phyloP scores from a whole-genome alignment of 2,797 vertebrate species.

The Enteromius afrohamiltoni region DNA sequence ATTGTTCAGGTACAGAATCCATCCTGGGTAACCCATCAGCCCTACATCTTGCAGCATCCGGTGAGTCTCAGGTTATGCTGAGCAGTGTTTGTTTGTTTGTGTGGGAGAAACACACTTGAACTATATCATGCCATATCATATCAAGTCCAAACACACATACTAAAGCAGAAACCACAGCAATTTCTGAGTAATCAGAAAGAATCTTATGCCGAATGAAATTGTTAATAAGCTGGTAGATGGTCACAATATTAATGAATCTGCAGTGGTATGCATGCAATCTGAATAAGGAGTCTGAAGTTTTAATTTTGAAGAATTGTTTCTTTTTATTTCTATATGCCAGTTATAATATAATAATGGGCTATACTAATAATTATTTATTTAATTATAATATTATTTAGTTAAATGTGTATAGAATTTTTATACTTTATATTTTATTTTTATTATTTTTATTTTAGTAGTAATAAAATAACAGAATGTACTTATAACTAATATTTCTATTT shows the following conservation, averaged over 20 bases:
- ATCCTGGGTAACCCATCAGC: conserved; percentile 96
- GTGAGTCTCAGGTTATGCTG: conserved; percentile 79
- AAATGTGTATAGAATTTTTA: background rate
- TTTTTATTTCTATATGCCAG: background rate
- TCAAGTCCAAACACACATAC: background rate
- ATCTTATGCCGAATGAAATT: no score
- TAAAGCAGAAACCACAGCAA: background rate
- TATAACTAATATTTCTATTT: background rate
- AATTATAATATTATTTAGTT: background rate
- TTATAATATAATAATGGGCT: background rate
- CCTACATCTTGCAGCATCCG: conserved; percentile 97
- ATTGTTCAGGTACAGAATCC: conserved; percentile 92
- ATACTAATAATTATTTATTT: background rate
- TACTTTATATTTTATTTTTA: background rate
- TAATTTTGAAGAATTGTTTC: no score
- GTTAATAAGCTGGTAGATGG: background rate
- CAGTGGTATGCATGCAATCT: background rate
- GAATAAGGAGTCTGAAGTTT: background rate
- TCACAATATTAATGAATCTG: background rate
- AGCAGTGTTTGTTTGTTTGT: conserved; percentile 12
- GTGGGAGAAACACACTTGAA: conserved; percentile 22
- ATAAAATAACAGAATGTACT: background rate
- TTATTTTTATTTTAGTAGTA: background rate
- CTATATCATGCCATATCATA: background rate
- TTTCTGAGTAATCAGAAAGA: background rate